Conservation (phyloP, 2,797 vertebrate species). For the Neopelma chrysocephalum region DNA sequence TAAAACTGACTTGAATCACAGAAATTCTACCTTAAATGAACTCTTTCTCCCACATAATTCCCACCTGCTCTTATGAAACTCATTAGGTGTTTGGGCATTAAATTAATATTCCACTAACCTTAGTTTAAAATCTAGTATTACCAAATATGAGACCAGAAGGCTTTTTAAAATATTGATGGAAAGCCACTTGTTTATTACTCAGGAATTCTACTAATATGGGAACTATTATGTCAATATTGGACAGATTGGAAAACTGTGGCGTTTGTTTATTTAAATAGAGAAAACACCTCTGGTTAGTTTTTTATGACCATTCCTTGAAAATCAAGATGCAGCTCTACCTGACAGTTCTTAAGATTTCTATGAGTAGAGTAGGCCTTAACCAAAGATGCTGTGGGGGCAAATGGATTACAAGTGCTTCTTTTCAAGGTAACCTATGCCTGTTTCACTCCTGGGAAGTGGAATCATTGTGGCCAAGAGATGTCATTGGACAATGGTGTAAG, state of each 20-base stretch:
- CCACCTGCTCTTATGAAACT: neutral
- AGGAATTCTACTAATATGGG: fast-evolving
- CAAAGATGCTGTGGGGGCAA: neutral
- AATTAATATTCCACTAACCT: neutral
- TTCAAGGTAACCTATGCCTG: neutral
- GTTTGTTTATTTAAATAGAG: neutral
- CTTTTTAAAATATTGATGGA: neutral
- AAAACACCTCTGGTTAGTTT: neutral
- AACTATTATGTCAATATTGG: neutral
- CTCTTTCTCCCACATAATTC: neutral
- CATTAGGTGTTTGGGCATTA: neutral
- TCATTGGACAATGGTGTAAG: neutral
- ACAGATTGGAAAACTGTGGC: neutral
- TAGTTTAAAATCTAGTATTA: neutral
- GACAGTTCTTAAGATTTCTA: neutral
- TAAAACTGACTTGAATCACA: neutral
- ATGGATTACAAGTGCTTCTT: neutral
- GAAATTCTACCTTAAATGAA: neutral
- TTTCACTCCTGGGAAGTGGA: neutral
- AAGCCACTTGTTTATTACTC: neutral
- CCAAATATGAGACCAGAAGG: neutral
- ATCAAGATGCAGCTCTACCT: neutral
- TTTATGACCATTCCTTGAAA: neutral
- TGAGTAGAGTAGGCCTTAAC: neutral
- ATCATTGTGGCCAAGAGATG: neutral